Conservation (phyloP, 2,113 vertebrate genomes). For the Colaptes auratus region DNA sequence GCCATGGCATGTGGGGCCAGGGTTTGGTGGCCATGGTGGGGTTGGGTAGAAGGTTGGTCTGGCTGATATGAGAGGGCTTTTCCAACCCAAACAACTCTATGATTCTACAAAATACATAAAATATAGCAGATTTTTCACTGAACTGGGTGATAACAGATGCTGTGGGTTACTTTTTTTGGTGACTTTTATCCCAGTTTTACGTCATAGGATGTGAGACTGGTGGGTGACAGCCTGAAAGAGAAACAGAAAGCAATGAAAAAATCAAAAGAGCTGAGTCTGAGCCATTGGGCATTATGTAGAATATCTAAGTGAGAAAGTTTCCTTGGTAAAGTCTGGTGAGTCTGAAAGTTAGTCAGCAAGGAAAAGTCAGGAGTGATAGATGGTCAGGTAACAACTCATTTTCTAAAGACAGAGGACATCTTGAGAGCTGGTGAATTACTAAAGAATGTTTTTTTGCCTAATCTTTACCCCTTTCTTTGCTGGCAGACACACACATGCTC, state of each 20-base stretch:
- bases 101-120: not conserved
- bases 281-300: fast-evolving
- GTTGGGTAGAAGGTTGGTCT: too few relatives aligned
- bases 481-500: not conserved
- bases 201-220: not conserved
- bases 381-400: not conserved
- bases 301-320: not conserved
- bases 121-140: not conserved
- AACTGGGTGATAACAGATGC: not conserved
- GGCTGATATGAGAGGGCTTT: too few relatives aligned
- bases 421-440: not conserved
- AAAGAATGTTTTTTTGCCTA: not conserved
- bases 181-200: not conserved
- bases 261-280: not conserved
- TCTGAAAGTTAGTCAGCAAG: not conserved
- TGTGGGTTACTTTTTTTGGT: not conserved
- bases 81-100: too few relatives aligned
- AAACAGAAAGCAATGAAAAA: not conserved
- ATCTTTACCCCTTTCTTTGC: not conserved
- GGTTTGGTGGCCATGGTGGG: too few relatives aligned
- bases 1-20: too few relatives aligned
- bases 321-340: not conserved
- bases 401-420: not conserved
- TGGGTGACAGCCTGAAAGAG: not conserved
- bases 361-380: not conserved